Evolutionary conservation across 2,113 vertebrate species (phyloP).

Genomic region (Acrocephalus arundinaceus): DNA sequence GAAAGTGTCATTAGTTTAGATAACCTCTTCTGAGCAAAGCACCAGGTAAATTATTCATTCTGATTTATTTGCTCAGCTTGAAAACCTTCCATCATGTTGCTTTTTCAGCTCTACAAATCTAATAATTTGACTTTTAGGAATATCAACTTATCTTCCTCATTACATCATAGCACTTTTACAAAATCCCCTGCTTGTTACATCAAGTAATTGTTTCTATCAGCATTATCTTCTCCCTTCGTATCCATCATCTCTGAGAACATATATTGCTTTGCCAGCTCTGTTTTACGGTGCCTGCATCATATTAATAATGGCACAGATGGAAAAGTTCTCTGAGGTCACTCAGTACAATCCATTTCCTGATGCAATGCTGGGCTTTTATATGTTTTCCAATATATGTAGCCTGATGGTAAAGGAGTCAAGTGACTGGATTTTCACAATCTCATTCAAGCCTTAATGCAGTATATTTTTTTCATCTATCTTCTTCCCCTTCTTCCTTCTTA

Average conservation of each 20-base stretch:
- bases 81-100: neutral
- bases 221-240: neutral
- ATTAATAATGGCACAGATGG: constrained; percentile 59
- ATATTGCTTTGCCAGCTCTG: constrained; percentile 25
- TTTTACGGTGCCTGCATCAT: constrained; percentile 48
- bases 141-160: neutral
- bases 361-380: constrained; percentile 18
- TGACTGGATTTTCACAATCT: constrained; percentile 41
- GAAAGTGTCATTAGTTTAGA: neutral
- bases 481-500: constrained; percentile 34
- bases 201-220: neutral
- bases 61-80: constrained; percentile 21
- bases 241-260: neutral
- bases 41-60: neutral
- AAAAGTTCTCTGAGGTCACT: constrained; percentile 54
- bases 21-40: neutral
- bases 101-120: constrained; percentile 15
- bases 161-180: neutral
- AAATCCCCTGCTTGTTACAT: neutral
- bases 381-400: constrained; percentile 22
- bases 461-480: constrained; percentile 14
- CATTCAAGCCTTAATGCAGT: constrained; percentile 38
- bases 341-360: constrained; percentile 43
- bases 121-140: constrained; percentile 39
- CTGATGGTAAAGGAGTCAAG: constrained; percentile 55